Conservation (phyloP, 2,113 vertebrate species). For the Poeciliopsis occidentalis region DNA sequence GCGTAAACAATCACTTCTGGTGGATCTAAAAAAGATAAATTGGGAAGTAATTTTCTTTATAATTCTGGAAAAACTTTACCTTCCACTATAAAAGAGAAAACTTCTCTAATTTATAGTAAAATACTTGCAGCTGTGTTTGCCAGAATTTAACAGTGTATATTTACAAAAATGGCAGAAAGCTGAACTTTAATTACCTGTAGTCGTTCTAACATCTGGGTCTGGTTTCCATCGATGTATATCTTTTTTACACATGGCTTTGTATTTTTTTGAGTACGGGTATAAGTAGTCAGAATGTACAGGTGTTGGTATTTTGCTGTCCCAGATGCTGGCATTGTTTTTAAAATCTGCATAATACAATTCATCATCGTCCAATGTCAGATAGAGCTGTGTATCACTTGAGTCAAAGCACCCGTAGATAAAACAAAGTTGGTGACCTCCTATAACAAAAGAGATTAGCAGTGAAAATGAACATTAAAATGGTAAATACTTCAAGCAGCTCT, state of each 20-base stretch:
- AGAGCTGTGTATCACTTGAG: conserved; percentile 1
- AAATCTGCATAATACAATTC: conserved; percentile 14
- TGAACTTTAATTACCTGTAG: neutral
- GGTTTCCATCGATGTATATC: neutral
- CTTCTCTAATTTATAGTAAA: too few species aligned
- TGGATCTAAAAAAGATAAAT: conserved; percentile 12
- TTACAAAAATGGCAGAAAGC: too few species aligned
- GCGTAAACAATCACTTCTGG: conserved; percentile 40
- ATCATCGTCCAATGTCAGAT: conserved; percentile 8
- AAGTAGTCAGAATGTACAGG: too few species aligned
- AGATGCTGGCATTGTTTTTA: neutral
- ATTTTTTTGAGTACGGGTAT: too few species aligned
- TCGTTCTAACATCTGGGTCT: neutral
- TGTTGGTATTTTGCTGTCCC: conserved; percentile 3
- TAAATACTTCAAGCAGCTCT: neutral
- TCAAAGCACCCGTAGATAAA: conserved; percentile 14
- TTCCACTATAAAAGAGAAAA: neutral
- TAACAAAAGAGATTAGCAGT: neutral
- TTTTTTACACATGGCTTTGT: neutral
- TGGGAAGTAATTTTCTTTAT: neutral
- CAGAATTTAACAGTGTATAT: too few species aligned
- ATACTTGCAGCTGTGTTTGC: too few species aligned
- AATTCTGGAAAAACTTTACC: neutral
- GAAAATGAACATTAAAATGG: too few species aligned
- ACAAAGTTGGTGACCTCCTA: conserved; percentile 18